Conservation (phyloP, 2,113 vertebrate species). For the Glaucidium brasilianum region DNA sequence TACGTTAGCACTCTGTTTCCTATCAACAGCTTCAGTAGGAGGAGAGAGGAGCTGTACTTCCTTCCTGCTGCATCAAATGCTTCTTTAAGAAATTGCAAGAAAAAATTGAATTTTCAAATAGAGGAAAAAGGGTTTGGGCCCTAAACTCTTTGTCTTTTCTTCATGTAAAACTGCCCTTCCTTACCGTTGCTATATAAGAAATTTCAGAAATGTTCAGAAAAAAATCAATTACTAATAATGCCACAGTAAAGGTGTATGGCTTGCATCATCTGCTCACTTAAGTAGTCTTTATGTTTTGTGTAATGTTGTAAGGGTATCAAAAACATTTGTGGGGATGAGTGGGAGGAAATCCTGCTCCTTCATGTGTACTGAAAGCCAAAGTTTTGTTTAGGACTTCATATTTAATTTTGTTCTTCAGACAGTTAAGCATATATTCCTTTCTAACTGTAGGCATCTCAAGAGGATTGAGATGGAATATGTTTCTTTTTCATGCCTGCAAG, state of each 20-base stretch:
- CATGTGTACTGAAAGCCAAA: not conserved
- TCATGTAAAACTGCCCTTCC: not conserved
- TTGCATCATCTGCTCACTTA: not conserved
- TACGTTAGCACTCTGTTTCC: not conserved
- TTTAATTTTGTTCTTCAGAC: not conserved
- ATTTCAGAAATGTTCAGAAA: not conserved
- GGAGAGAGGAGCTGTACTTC: not conserved
- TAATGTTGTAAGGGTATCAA: not conserved
- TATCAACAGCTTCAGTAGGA: not conserved
- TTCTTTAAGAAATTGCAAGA: not conserved
- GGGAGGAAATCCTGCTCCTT: not conserved
- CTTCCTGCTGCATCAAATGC: not conserved
- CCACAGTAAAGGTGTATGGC: not conserved
- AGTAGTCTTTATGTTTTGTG: not conserved
- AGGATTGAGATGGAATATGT: not conserved
- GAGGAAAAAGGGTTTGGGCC: not conserved
- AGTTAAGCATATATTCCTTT: not conserved
- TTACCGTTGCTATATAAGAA: not conserved
- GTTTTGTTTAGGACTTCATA: not conserved
- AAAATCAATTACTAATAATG: not conserved
- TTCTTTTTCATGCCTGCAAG: not conserved
- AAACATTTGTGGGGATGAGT: not conserved
- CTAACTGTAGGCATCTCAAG: not conserved
- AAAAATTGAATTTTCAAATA: not conserved
- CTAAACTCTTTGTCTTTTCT: not conserved